These are phyloP conservation scores for Platanista minor DNA, from an alignment of 2,113 vertebrate species.

Conservation along the genomic window DNA sequence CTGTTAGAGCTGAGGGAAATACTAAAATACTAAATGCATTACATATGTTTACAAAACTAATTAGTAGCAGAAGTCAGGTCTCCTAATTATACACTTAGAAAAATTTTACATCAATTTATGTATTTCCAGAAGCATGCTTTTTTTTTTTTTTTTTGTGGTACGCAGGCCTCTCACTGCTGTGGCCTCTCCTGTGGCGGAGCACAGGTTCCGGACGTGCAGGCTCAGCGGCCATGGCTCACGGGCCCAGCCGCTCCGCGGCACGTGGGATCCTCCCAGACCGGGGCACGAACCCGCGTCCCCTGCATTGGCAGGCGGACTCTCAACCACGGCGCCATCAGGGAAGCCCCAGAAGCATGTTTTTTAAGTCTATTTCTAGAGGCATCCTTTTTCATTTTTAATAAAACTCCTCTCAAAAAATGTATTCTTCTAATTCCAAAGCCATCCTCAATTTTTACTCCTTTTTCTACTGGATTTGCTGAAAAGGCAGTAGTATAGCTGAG, in stretches of 20 bases:
- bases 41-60: neutral
- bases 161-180: too few relatives aligned
- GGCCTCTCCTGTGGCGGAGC: too few relatives aligned
- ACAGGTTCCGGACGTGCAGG: too few relatives aligned
- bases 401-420: neutral
- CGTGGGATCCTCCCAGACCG: too few relatives aligned
- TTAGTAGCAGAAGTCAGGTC: neutral
- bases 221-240: too few relatives aligned
- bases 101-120: neutral
- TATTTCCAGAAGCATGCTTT: neutral
- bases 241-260: too few relatives aligned
- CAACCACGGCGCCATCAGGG: too few relatives aligned
- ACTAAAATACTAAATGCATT: neutral
- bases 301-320: too few relatives aligned
- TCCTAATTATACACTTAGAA: neutral
- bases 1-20: neutral
- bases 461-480: neutral
- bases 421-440: neutral
- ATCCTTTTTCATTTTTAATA: neutral
- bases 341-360: too few relatives aligned
- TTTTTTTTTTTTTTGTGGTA: too few relatives aligned
- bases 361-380: neutral
- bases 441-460: neutral
- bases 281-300: too few relatives aligned
- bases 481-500: neutral